Percentiles rank a stretch among this genome's conserved stretches.
phyloP scores from a whole-genome alignment of 2,797 vertebrate genomes.

The Mallotus villosus region DNA sequence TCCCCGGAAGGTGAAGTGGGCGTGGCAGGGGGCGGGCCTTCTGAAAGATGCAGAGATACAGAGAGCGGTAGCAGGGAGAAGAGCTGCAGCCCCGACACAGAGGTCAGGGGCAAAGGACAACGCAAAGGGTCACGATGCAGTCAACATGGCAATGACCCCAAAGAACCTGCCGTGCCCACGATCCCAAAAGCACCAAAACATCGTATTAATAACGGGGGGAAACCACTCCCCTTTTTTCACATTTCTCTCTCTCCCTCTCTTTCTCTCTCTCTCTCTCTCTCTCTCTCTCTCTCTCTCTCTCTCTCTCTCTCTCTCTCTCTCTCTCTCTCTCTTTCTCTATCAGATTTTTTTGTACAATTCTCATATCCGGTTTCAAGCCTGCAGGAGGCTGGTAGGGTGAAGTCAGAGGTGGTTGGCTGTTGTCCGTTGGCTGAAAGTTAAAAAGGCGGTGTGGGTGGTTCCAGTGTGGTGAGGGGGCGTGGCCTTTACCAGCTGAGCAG shows the following conservation, averaged over 20 bases:
- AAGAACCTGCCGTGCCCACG: constrained; percentile 72
- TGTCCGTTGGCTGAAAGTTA: constrained; percentile 73
- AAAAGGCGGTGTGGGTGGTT: constrained; percentile 70
- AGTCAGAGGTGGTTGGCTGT: constrained; percentile 32
- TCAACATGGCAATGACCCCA: constrained; percentile 53
- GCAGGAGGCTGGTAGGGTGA: constrained; percentile 32
- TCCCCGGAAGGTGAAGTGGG: constrained; percentile 33
- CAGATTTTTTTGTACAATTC: constrained; percentile 45
- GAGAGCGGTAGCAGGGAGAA: constrained; percentile 44
- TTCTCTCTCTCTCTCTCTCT: neutral
- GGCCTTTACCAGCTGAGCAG: constrained; percentile 83
- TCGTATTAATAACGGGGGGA: neutral
- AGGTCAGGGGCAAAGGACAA: constrained; percentile 35
- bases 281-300: neutral
- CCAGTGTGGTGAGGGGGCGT: constrained; percentile 66
- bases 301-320: neutral
- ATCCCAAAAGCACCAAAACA: constrained; percentile 78
- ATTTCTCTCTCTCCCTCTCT: constrained; percentile 26
- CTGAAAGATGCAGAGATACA: constrained; percentile 52
- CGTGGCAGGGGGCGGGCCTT: constrained; percentile 27
- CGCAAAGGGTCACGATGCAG: constrained; percentile 26
- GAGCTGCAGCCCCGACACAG: constrained; percentile 46
- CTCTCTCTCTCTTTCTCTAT: neutral
- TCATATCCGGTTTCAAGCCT: constrained; percentile 64
- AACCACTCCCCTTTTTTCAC: constrained; percentile 46